These are phyloP conservation scores for Thamnophis sirtalis DNA, from an alignment of 2,113 vertebrate species.

Conservation along the genomic window DNA sequence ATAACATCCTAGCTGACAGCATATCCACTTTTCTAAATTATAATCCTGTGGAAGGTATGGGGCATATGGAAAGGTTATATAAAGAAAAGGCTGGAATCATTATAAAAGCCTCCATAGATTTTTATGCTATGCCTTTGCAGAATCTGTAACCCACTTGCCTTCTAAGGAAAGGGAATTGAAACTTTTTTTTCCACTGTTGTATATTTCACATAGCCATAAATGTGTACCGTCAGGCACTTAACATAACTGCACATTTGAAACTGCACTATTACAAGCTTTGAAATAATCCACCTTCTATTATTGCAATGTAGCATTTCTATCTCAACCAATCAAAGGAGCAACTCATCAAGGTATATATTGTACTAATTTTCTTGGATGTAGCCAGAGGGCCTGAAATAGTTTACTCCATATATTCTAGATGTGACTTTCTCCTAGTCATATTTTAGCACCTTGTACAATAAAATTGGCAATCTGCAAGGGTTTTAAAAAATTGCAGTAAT, in stretches of 20 bases:
- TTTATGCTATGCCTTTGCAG: constrained; percentile 25
- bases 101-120: background rate
- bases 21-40: constrained; percentile 18
- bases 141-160: constrained; percentile 37
- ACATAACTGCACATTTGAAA: constrained; percentile 43
- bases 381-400: constrained; percentile 61
- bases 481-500: background rate
- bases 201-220: constrained; percentile 40
- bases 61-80: constrained; percentile 4
- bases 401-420: constrained; percentile 59
- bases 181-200: constrained; percentile 30
- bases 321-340: constrained; percentile 74
- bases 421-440: constrained; percentile 25
- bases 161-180: constrained; percentile 15
- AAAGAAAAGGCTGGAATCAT: constrained; percentile 20
- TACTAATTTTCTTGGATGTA: constrained; percentile 68
- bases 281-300: constrained; percentile 64
- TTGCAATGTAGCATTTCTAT: constrained; percentile 73
- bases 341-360: constrained; percentile 75
- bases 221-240: constrained; percentile 43
- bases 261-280: constrained; percentile 57
- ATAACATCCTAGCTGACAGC: constrained; percentile 24
- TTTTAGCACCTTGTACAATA: constrained; percentile 48
- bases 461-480: constrained; percentile 23
- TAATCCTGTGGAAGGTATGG: background rate